Evolutionary conservation across 2,888 invertebrate species (phyloP).

Genomic region (Drosophila atripex): DNA sequence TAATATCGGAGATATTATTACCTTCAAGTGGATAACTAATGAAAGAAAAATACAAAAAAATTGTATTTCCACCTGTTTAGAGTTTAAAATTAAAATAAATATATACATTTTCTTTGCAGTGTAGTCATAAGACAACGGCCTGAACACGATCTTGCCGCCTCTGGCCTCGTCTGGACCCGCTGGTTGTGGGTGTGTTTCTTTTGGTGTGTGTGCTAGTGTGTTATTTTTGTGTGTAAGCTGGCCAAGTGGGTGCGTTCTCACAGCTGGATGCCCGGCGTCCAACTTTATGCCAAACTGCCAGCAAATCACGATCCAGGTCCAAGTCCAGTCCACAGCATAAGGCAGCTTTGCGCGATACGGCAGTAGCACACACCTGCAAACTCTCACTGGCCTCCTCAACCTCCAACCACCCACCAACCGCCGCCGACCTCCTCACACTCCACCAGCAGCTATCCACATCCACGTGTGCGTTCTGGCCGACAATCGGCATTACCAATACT

Average conservation of each 20-base stretch:
- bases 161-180: conserved; percentile 67
- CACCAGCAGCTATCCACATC: conserved; percentile 29
- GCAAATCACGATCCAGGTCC: conserved; percentile 47
- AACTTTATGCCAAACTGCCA: conserved; percentile 41
- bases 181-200: conserved; percentile 48
- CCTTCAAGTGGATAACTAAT: no score
- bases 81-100: not conserved
- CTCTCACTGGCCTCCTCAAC: conserved; percentile 25
- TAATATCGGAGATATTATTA: no score
- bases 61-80: not conserved
- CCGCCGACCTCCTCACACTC: not conserved
- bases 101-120: not conserved
- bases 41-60: no score
- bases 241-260: conserved; percentile 78
- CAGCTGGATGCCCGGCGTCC: conserved; percentile 68
- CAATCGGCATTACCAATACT: conserved; percentile 51
- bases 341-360: conserved; percentile 27
- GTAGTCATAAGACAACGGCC: conserved; percentile 29
- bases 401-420: conserved; percentile 1
- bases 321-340: not conserved
- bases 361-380: conserved; percentile 54
- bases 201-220: conserved; percentile 21
- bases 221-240: conserved; percentile 29
- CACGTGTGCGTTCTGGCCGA: conserved; percentile 72
- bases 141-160: conserved; percentile 54